Evolutionary conservation across 2,797 vertebrate species (phyloP), one percentile per base, ranked within the genome.

Genomic region (Glossophaga mutica): DNA sequence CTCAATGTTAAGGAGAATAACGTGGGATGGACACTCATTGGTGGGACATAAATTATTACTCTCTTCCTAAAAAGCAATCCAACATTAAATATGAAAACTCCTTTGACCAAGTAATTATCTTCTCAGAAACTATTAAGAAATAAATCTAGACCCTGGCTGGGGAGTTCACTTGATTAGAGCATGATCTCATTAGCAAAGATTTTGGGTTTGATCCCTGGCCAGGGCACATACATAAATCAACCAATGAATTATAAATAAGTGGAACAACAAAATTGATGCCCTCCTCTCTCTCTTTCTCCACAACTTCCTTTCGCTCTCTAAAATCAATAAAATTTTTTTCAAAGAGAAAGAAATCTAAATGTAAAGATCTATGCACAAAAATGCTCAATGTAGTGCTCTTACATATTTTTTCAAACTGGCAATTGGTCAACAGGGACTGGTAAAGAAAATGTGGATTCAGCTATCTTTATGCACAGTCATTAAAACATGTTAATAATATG

Each of bases 31-130:
- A 26, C 4, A 92, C 42, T 95, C 68, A 94, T 39, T 86, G 55
- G n/a, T 37, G 5, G 14, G 44, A 77, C 26, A 89, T 37, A 86
- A 85, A 86, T 77, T 91, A 78, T 50, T 77, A 55, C 22, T 62
- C n/a, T n/a, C 2, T 78, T 93, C 90, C 39, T 94, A 74, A 88
- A 93, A 83, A 78, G 2, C 6, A 90, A 92, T 55, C 32, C 77
- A 86, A 59, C 37, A 89, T 81, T 94, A 90, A 94, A 93, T 62
- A 91, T 59, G 42, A 89, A 94, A 95, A 96, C 24, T 1, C 18
- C 11, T 82, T 85, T 89, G 18, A 74, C 37, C 22, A 92, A 76
- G 42, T 81, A 89, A 94, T 67, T 89, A 50, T 91, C 50, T 48
- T 95, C 34, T 93, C 78, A 90, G 4, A 92, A 87, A 84, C 5